Conservation (phyloP, 2,113 vertebrate genomes). For the Morone saxatilis region DNA sequence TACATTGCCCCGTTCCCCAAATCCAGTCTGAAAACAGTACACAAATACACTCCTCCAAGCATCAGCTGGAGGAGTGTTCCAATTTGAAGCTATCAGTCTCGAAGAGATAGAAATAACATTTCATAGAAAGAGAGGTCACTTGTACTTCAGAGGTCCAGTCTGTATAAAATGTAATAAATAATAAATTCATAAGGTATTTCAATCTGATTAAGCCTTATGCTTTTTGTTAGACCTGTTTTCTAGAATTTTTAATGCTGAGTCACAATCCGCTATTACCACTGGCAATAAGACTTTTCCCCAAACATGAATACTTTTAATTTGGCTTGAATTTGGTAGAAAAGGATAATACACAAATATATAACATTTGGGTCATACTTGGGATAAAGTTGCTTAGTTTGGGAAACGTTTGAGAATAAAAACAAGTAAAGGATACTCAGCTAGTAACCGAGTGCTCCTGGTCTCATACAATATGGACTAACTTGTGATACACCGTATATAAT, state of each 20-base stretch:
- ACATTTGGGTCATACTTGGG: not conserved
- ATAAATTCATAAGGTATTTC: no score
- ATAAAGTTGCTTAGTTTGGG: not conserved
- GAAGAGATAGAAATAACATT: not conserved
- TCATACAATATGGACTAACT: not conserved
- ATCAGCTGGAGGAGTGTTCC: conserved; percentile 35
- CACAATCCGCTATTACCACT: not conserved
- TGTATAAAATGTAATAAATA: no score
- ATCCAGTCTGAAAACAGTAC: conserved; percentile 41
- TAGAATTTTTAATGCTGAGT: not conserved
- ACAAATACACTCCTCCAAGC: conserved; percentile 59
- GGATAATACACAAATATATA: not conserved
- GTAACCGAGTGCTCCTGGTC: not conserved
- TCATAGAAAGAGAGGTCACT: not conserved
- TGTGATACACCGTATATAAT: not conserved
- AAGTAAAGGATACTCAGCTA: not conserved
- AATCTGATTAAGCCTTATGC: not conserved
- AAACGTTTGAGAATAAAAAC: not conserved
- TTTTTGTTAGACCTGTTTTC: not conserved
- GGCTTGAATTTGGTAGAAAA: no score
- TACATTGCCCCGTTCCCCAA: conserved; percentile 58
- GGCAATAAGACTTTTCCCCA: not conserved
- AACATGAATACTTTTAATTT: not conserved
- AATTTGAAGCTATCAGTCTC: conserved; percentile 32
- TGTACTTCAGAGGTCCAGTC: no score